phyloP scores from a whole-genome alignment of 2,113 vertebrate species.

The Scalopus aquaticus region DNA sequence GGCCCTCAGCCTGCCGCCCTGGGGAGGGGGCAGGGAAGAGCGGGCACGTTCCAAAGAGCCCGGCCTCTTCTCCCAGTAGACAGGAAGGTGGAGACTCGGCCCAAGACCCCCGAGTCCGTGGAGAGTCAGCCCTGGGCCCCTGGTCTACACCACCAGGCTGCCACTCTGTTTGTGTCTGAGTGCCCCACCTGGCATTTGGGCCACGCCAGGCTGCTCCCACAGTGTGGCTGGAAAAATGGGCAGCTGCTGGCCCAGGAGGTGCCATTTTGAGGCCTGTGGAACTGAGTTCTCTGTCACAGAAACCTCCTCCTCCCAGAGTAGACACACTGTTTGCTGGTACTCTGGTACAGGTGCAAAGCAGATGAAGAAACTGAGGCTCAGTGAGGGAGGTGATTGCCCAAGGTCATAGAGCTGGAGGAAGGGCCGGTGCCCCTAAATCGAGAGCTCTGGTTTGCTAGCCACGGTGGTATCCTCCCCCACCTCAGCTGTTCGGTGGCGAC shows the following conservation, averaged over 20 bases:
- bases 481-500: neutral
- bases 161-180: neutral
- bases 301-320: neutral
- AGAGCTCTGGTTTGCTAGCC: neutral
- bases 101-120: neutral
- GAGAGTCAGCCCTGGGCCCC: neutral
- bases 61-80: neutral
- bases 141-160: neutral
- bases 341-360: neutral
- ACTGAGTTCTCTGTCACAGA: neutral
- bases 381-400: neutral
- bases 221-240: neutral
- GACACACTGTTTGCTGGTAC: neutral
- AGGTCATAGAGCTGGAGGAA: neutral
- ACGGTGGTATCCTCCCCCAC: neutral
- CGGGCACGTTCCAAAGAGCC: accelerated
- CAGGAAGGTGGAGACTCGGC: neutral
- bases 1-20: neutral
- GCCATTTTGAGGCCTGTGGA: neutral
- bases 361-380: neutral
- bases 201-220: neutral
- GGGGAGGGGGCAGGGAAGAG: neutral
- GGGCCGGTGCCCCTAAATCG: neutral
- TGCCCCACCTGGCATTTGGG: neutral
- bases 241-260: neutral